Conservation (phyloP, 2,113 vertebrate species). For the Xenopus borealis region DNA sequence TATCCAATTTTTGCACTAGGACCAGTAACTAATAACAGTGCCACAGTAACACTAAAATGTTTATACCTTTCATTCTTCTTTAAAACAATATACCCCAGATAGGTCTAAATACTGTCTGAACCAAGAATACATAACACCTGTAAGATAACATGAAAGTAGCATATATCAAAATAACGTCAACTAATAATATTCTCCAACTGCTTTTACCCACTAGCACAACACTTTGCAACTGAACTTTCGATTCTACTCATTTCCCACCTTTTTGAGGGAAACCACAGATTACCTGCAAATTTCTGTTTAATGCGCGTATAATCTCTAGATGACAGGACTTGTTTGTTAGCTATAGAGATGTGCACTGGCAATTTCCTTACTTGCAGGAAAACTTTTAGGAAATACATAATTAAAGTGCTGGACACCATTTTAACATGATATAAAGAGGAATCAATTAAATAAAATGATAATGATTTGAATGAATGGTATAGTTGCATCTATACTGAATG, state of each 20-base stretch:
- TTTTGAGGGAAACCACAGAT: slow-evolving; percentile 15
- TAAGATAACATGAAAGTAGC: background rate
- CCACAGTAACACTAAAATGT: too few species aligned
- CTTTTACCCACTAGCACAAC: slow-evolving; percentile 8
- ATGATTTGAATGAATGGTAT: too few species aligned
- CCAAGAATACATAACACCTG: slow-evolving; percentile 1
- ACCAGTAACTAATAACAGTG: too few species aligned
- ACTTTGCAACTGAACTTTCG: slow-evolving; percentile 41
- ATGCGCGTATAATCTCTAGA: background rate
- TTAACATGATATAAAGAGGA: too few species aligned
- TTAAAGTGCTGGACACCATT: too few species aligned
- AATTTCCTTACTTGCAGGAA: too few species aligned
- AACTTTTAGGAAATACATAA: too few species aligned
- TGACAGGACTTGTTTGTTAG: slow-evolving; percentile 1
- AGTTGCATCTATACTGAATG: too few species aligned
- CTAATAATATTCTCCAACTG: slow-evolving; percentile 17
- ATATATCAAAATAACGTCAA: slow-evolving; percentile 20
- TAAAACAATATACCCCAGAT: too few species aligned
- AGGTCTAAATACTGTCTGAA: background rate
- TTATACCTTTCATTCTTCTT: too few species aligned
- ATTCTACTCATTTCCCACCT: slow-evolving; percentile 27
- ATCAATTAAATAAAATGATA: too few species aligned
- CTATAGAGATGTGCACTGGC: background rate
- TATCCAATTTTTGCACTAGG: too few species aligned
- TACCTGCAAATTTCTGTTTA: slow-evolving; percentile 27